Base-by-base conservation (phyloP, 2,888 invertebrate genomes). In the Panzeria rudis region DNA sequence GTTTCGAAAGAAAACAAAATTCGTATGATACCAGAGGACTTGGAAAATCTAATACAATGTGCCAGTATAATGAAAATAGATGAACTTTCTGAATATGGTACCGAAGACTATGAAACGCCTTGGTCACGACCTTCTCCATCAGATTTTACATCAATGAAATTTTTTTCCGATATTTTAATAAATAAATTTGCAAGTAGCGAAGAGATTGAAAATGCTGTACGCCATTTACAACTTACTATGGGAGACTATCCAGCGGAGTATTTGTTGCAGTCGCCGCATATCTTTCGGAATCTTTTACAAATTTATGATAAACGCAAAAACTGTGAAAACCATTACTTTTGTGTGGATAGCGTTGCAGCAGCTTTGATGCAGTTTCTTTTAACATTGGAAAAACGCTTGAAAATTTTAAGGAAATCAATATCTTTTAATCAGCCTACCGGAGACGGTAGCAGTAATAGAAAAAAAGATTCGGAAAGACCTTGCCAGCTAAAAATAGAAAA, bases 171-270 rank as follows among this genome's bases (percentile, higher is more conserved):
- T 50, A 87, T 89, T 62, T 68, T 89, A 41, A 76, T 82, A 9
- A 82, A 66, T 11, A 87, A 59, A 35, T 54, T 72, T 47, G 81
- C 73, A 13, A 81, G 81, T 2, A 77, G 84, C 3, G 20, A 71
- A 9, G 89, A 90, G 15, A 44, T 92, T 23, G 86, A 89, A 2
- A 88, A 89, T 66, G 88, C 89, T 0, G 52, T 92, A 0, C 87
- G 87, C 1, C 90, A 89, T 71, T 61, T 93, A 13, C 88, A 90
- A 50, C 87, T 90, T 0, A 90, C 89, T 5, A 87, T 93, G 44
- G 62, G 72, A 15, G 93, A 93, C 73, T 93, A 91, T 87, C 92
- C 93, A 0, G 87, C 89, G 0, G 93, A 93, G 68, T 92, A 91
- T 78, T 88, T 92, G 29, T 86, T 93, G 0, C 93, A 93, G 83